Percentiles rank a stretch among this genome's conserved stretches.
These are phyloP conservation scores for Xanthia icteritia DNA, from an alignment of 2,888 invertebrate species.

Conservation along the genomic window DNA sequence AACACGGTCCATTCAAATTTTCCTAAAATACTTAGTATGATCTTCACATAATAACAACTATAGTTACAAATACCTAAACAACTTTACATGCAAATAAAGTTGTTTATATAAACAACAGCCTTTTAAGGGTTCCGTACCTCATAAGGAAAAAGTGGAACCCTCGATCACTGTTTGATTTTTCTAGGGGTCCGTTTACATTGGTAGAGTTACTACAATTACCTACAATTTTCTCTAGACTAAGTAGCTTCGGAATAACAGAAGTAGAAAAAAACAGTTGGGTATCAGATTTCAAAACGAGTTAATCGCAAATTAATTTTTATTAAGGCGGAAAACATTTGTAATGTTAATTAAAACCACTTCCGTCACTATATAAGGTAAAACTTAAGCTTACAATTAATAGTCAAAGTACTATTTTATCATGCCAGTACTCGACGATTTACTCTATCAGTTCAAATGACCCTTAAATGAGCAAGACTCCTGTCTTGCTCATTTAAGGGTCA, in stretches of 20 bases:
- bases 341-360: too few species aligned
- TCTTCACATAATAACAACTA: background rate
- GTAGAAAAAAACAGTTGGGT: background rate
- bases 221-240: background rate
- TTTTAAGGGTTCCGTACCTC: background rate
- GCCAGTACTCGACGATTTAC: background rate
- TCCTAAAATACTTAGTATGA: background rate
- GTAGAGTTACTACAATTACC: background rate
- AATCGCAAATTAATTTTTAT: background rate
- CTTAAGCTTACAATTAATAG: background rate
- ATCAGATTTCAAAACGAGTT: background rate
- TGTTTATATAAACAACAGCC: background rate
- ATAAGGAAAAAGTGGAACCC: background rate
- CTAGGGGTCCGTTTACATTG: background rate
- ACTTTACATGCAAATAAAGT: background rate
- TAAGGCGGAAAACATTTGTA: too few species aligned
- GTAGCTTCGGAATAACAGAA: background rate
- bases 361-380: slow-evolving; percentile 7
- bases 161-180: background rate
- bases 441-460: background rate
- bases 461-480: too few species aligned
- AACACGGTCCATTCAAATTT: background rate
- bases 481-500: too few species aligned
- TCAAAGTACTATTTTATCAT: background rate
- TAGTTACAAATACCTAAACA: background rate